Conservation (phyloP, 1,140 invertebrate species). For the Bombus pyrosoma region DNA sequence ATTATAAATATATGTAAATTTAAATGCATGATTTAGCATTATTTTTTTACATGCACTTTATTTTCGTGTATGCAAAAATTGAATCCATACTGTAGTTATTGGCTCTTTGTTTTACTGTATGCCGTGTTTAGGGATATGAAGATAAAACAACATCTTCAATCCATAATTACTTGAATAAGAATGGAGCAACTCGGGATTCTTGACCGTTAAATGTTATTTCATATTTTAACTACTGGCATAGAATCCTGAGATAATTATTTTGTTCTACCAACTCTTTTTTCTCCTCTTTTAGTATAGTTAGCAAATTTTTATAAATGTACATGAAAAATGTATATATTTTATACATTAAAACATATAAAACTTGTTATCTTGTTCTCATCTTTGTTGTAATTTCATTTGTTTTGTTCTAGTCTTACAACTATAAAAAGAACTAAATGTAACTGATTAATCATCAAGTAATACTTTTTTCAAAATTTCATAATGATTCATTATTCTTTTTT, state of each 20-base stretch:
- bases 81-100: neutral
- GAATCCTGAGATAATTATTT: conserved; percentile 60
- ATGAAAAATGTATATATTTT: conserved; percentile 58
- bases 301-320: conserved; percentile 57
- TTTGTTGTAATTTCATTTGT: conserved; percentile 19
- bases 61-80: conserved; percentile 16
- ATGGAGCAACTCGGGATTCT: conserved; percentile 49
- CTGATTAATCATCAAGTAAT: neutral
- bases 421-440: conserved; percentile 18
- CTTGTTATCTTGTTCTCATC: conserved; percentile 25
- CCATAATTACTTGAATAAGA: conserved; percentile 14
- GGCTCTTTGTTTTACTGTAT: neutral
- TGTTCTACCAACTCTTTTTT: conserved; percentile 56
- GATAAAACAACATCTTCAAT: conserved; percentile 1
- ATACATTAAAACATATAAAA: conserved; percentile 61
- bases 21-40: conserved; percentile 42
- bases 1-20: conserved; percentile 53
- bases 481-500: neutral
- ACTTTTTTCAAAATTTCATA: neutral
- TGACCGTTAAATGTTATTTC: conserved; percentile 47
- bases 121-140: neutral
- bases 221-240: conserved; percentile 60
- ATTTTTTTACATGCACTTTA: conserved; percentile 25
- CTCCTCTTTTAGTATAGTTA: conserved; percentile 34
- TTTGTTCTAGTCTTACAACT: conserved; percentile 31